phyloP scores from a whole-genome alignment of 2,888 invertebrate species.

The Frankliniella intonsa region DNA sequence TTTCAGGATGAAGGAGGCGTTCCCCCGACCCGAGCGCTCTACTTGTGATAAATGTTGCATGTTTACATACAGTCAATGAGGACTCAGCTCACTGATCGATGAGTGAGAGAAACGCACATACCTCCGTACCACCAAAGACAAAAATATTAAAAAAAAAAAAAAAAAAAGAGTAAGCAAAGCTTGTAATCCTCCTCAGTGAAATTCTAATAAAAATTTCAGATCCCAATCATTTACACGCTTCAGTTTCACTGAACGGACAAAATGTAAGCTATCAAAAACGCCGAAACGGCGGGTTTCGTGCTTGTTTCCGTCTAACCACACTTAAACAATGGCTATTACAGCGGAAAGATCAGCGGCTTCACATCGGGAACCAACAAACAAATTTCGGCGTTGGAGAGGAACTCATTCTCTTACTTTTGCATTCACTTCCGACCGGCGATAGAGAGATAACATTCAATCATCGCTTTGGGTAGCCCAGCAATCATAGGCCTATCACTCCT shows the following conservation, averaged over 20 bases:
- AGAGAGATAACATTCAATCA: conserved; percentile 10
- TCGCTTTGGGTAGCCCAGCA: not conserved
- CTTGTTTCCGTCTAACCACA: not conserved
- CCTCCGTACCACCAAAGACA: not conserved
- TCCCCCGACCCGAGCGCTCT: not conserved
- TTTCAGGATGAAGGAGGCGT: not conserved
- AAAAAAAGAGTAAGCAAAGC: not conserved
- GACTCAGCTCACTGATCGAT: conserved; percentile 14
- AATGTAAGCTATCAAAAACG: not conserved
- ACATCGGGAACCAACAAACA: not conserved
- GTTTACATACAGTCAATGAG: conserved; percentile 9
- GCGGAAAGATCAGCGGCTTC: not conserved
- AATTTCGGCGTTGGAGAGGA: not conserved
- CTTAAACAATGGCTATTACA: not conserved
- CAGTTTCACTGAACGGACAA: no score
- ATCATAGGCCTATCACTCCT: not conserved
- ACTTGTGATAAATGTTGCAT: conserved; percentile 18
- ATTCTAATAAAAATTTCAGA: no score
- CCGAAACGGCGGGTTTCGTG: conserved; percentile 10
- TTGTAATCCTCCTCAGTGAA: no score
- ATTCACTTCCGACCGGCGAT: not conserved
- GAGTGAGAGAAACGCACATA: not conserved
- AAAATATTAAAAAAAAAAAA: not conserved
- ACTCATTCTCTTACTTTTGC: no score
- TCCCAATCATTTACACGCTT: no score